Percentiles rank a stretch among this genome's conserved stretches.
These are phyloP conservation scores for Neoniphon sammara DNA, from an alignment of 2,797 vertebrate species.

Conservation along the genomic window DNA sequence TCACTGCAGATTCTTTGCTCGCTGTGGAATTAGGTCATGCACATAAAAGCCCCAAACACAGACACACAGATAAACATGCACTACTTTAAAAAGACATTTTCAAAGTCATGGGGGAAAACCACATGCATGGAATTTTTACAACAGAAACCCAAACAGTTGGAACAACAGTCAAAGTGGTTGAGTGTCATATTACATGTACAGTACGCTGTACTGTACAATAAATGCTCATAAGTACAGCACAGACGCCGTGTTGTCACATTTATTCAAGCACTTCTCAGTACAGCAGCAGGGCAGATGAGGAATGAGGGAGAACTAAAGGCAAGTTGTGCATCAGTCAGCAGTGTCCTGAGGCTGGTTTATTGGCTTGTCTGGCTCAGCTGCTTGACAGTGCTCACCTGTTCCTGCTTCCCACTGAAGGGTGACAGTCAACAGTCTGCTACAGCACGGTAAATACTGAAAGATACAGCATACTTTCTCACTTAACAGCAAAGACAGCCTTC, in stretches of 20 bases:
- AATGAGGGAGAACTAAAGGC: constrained; percentile 58
- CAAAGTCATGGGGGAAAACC: constrained; percentile 54
- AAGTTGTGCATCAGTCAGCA: constrained; percentile 70
- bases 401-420: constrained; percentile 43
- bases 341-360: constrained; percentile 64
- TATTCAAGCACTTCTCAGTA: constrained; percentile 28
- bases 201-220: constrained; percentile 21
- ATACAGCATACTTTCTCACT: neutral
- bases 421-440: constrained; percentile 43
- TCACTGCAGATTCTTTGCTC: constrained; percentile 70
- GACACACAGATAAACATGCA: constrained; percentile 64
- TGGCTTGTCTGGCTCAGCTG: constrained; percentile 58
- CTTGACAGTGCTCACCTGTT: constrained; percentile 72
- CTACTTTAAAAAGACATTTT: constrained; percentile 55
- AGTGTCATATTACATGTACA: constrained; percentile 35
- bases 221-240: constrained; percentile 12
- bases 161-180: constrained; percentile 8
- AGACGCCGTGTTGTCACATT: constrained; percentile 22
- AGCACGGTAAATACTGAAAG: constrained; percentile 15
- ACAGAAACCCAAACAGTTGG: constrained; percentile 25
- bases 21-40: constrained; percentile 77
- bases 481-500: neutral
- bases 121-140: constrained; percentile 41
- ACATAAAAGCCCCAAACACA: constrained; percentile 70
- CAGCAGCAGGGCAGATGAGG: constrained; percentile 33